phyloP scores from a whole-genome alignment of 2,113 vertebrate genomes.

The Hyperoodon ampullatus region DNA sequence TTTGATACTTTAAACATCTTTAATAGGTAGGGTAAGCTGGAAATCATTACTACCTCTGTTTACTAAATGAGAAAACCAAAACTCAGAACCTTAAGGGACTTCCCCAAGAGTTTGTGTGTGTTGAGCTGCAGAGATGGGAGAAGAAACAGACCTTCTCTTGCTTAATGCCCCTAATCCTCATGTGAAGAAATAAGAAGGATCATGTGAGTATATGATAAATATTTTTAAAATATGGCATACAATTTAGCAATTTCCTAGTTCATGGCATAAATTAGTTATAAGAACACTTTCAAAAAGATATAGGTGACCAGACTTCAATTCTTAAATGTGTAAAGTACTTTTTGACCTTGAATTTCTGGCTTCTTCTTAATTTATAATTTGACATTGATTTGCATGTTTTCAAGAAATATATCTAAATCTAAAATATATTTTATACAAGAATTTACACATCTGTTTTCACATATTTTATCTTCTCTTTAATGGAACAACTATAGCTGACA shows the following conservation, averaged over 20 bases:
- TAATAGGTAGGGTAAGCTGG: not conserved
- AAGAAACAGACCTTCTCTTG: not conserved
- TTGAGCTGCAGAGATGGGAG: not conserved
- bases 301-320: conserved; percentile 14
- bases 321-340: not conserved
- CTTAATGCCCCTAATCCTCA: not conserved
- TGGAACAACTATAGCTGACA: not conserved
- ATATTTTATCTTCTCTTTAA: not conserved
- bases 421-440: not conserved
- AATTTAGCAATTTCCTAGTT: not conserved
- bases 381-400: not conserved
- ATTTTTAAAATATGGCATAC: not conserved
- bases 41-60: not conserved
- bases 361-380: not conserved
- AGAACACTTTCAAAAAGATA: conserved; percentile 14
- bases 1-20: not conserved
- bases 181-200: not conserved
- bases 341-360: conserved; percentile 11
- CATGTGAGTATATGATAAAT: not conserved
- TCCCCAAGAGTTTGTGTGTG: not conserved
- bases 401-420: not conserved
- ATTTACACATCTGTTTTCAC: not conserved
- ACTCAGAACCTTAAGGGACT: not conserved
- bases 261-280: not conserved
- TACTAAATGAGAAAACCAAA: not conserved